Evolutionary conservation across 2,888 invertebrate genomes (phyloP).

Genomic region (Euspilapteryx auroguttella): DNA sequence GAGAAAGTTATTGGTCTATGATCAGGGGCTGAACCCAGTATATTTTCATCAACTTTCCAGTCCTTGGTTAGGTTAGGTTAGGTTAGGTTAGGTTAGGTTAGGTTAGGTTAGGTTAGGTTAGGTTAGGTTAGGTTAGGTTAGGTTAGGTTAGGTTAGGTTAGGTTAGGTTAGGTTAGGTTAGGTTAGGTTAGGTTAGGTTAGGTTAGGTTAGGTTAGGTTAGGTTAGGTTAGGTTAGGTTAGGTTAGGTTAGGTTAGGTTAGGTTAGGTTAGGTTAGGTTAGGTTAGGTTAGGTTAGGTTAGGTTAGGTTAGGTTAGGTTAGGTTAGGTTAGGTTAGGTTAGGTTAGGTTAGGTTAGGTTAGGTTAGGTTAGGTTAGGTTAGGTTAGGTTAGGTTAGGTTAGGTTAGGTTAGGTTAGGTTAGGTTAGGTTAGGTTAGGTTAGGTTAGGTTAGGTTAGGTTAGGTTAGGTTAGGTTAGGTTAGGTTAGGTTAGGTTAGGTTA

Average conservation of each 20-base stretch:
- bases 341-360: conserved; percentile 9
- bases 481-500: conserved; percentile 5
- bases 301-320: conserved; percentile 9
- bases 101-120: no score
- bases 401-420: conserved; percentile 8
- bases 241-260: conserved; percentile 4
- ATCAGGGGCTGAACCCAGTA: no score
- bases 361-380: conserved; percentile 9
- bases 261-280: conserved; percentile 8
- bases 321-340: conserved; percentile 9
- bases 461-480: conserved; percentile 10
- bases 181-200: no score
- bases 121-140: no score
- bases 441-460: conserved; percentile 9
- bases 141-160: no score
- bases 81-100: no score
- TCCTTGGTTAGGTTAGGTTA: no score
- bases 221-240: no score
- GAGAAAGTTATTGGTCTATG: no score
- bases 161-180: no score
- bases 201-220: no score
- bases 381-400: conserved; percentile 10
- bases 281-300: conserved; percentile 6
- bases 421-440: conserved; percentile 8
- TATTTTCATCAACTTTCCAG: no score